A percentile compares a stretch with the other conserved stretches of the same genome.
Conservation (phyloP, 53 echinoderm and acorn worm species). For the Paracentrotus lividus region DNA sequence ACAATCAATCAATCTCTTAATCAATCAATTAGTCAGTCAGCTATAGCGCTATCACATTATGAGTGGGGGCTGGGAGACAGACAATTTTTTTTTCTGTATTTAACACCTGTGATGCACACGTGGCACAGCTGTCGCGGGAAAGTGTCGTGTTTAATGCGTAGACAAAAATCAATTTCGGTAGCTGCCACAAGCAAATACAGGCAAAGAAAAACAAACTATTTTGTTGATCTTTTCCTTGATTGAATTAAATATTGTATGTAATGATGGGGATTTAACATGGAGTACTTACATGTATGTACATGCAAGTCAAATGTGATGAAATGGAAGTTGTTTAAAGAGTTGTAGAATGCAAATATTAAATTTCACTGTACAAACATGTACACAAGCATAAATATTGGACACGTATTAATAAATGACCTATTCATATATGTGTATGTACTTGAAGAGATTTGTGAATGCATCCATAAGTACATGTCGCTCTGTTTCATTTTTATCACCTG, state of each 20-base stretch:
- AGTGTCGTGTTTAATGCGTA: neutral
- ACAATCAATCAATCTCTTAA: no score
- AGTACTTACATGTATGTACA: neutral
- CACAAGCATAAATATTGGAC: neutral
- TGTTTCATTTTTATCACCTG: no score
- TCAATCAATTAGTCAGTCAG: no score
- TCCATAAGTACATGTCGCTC: no score
- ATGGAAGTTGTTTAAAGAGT: neutral
- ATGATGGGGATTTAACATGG: neutral
- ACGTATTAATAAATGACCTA: neutral
- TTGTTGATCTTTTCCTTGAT: neutral
- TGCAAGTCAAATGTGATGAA: neutral
- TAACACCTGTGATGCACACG: neutral
- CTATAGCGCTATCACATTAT: no score
- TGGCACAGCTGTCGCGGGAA: neutral
- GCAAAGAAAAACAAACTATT: neutral
- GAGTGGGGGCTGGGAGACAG: no score
- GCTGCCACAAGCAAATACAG: neutral
- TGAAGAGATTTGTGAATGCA: no score
- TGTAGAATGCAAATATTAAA: neutral
- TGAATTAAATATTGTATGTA: neutral
- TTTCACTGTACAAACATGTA: neutral
- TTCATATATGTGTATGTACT: no score
- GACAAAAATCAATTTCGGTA: constrained; percentile 11
- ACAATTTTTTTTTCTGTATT: no score